Base-by-base conservation (phyloP, 1,140 invertebrate genomes). In the Gonatopus flavifemur region DNA sequence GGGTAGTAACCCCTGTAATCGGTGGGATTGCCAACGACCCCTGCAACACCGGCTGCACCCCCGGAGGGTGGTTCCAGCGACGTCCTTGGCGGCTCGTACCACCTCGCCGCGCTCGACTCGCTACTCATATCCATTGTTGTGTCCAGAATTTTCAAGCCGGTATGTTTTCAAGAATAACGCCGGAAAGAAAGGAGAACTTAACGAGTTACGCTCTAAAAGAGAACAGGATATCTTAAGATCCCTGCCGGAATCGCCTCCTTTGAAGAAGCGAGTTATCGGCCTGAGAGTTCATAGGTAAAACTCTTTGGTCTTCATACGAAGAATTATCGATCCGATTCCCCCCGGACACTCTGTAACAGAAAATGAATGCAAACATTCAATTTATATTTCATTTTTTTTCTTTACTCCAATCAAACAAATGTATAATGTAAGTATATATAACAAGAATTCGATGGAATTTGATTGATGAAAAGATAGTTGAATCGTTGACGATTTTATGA, bases 101-200 rank as follows among this genome's bases (percentile, higher is more conserved):
- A 78, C 54, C 74, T 69, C 45, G 74, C 69, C 60, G 76, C 65
- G 53, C 72, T 78, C 55, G 74, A 77, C 64, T 76, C 75, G 67
- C 76, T 78, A 66, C 74, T 77, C 76, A 77, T 78, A 67, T 78
- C 76, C 76, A 78, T 77, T n/a, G n/a, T n/a, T 62, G 57, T 72
- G 65, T 63, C 64, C 57, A 60, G 60, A 67, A 68, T 69, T 60
- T 66, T 67, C 58, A 43, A 46, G 43, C 40, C 43, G 2, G 37
- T 35, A 12, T 24, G 45, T 28, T 55, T 12, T 30, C 13, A 42
- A 9, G 16, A 28, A 36, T 28, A 24, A 39, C 28, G 25, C 31
- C 16, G 5, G 25, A n/a, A n/a, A n/a, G n/a, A n/a, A n/a, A n/a
- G n/a, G n/a, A n/a, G n/a, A n/a, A n/a, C n/a, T n/a, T n/a, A n/a